Evolutionary conservation across 2,113 vertebrate genomes (phyloP), one percentile per base, ranked within the genome.

Genomic region (Petrocephalus zakoni): DNA sequence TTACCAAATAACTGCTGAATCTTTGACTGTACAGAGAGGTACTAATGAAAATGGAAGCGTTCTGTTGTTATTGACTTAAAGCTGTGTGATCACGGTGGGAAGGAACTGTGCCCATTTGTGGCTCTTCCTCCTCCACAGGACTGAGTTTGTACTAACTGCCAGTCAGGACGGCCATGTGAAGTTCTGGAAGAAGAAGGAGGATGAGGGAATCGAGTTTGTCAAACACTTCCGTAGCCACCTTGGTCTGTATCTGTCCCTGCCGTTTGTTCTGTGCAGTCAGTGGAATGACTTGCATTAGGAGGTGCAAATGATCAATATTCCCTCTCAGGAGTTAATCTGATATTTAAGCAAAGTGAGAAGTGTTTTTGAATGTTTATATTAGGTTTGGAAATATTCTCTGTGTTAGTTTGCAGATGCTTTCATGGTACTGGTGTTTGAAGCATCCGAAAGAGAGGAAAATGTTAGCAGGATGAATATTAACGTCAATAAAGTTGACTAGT

Each of bases 121-220:
- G 22, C 53, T 84, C 42, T 17, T 9, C 42, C 56, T 61, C 22
- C 17, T 92, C 47, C 92, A 9, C 93, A 99, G 98, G 93, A 99
- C 98, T 89, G 98, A 99, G 93, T 99, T 99, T 91, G 92, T 99
- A 88, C 95, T 99, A 93, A 99, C 98, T 61, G 98, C 97, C 89
- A 99, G 98, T 93, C 98, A 99, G n/a, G 98, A 99, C 88, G 98
- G 98, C 13, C 98, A 99, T 78, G 95, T 99, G 72, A 99, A 99
- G 90, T 99, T 99, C 92, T 99, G 98, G 98, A 99, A 99, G 94
- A 96, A 96, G 92, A 99, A 97, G 90, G 95, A 99, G 91, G 96
- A 99, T 37, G 96, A 97, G 89, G 98, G 98, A 61, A 98, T 99
- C 87, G 98, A 99, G 93, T 99, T 99, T 94, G 98, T 99, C 89